These are phyloP conservation scores for Helicolenus hilgendorfi DNA, from an alignment of 2,797 vertebrate species.

Conservation along the genomic window DNA sequence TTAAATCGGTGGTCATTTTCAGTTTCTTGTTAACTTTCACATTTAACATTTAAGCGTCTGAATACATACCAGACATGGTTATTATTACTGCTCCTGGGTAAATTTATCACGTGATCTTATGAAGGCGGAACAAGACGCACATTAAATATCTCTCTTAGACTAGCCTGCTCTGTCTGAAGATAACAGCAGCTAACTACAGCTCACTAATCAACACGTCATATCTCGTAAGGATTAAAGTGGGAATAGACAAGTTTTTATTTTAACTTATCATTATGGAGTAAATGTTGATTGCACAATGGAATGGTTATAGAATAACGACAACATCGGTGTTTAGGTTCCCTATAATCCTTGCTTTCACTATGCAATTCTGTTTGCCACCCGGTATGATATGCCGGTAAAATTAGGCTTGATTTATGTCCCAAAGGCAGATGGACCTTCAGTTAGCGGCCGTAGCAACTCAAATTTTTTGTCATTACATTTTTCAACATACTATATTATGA, in stretches of 20 bases:
- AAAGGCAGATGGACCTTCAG: neutral
- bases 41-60: slow-evolving; percentile 44
- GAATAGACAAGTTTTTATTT: too few species aligned
- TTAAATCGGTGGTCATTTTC: slow-evolving; percentile 38
- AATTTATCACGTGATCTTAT: slow-evolving; percentile 16
- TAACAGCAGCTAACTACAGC: neutral
- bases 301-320: neutral
- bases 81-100: slow-evolving; percentile 9
- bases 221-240: too few species aligned
- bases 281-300: neutral
- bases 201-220: neutral
- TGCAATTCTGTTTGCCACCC: neutral
- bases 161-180: neutral
- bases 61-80: slow-evolving; percentile 40
- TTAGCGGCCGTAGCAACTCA: neutral
- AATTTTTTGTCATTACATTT: neutral
- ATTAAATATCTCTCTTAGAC: slow-evolving; percentile 5
- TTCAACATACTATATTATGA: too few species aligned
- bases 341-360: neutral
- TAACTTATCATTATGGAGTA: too few species aligned
- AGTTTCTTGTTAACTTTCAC: slow-evolving; percentile 51
- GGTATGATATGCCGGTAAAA: neutral
- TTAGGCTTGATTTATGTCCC: neutral
- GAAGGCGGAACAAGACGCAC: neutral
- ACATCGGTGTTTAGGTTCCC: neutral